phyloP scores from a whole-genome alignment of 1,140 invertebrate genomes.

The Arion vulgaris region DNA sequence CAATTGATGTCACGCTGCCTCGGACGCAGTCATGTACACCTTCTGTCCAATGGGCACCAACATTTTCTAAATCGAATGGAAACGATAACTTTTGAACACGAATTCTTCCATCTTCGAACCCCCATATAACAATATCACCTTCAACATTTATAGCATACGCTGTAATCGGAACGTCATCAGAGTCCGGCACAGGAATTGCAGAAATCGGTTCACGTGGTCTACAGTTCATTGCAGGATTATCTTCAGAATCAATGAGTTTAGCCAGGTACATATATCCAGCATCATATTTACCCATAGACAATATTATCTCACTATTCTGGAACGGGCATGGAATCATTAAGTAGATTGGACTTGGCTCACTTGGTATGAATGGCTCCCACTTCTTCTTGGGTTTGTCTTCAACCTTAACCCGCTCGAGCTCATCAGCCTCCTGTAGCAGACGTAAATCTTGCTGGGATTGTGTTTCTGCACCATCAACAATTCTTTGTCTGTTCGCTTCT shows the following conservation, averaged over 20 bases:
- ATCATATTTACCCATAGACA: slow-evolving; percentile 42
- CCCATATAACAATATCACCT: slow-evolving; percentile 33
- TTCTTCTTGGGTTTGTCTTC: slow-evolving; percentile 8
- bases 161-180: slow-evolving; percentile 29
- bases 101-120: slow-evolving; percentile 40
- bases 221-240: neutral
- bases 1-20: slow-evolving; percentile 28
- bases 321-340: slow-evolving; percentile 1
- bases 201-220: slow-evolving; percentile 19
- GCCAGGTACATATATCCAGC: slow-evolving; percentile 35
- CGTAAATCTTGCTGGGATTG: slow-evolving; percentile 38
- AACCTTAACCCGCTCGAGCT: neutral
- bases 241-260: neutral
- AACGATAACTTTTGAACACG: slow-evolving; percentile 21
- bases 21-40: slow-evolving; percentile 32
- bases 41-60: slow-evolving; percentile 19
- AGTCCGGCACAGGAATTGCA: slow-evolving; percentile 23
- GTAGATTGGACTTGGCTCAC: slow-evolving; percentile 24
- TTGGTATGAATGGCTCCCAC: slow-evolving; percentile 37
- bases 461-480: slow-evolving; percentile 35
- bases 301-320: neutral
- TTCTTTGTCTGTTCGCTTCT: slow-evolving; percentile 19
- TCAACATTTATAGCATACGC: slow-evolving; percentile 14
- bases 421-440: slow-evolving; percentile 24
- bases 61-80: slow-evolving; percentile 27